phyloP scores from a whole-genome alignment of 2,888 invertebrate genomes.

The Sminthurinus aureus region DNA sequence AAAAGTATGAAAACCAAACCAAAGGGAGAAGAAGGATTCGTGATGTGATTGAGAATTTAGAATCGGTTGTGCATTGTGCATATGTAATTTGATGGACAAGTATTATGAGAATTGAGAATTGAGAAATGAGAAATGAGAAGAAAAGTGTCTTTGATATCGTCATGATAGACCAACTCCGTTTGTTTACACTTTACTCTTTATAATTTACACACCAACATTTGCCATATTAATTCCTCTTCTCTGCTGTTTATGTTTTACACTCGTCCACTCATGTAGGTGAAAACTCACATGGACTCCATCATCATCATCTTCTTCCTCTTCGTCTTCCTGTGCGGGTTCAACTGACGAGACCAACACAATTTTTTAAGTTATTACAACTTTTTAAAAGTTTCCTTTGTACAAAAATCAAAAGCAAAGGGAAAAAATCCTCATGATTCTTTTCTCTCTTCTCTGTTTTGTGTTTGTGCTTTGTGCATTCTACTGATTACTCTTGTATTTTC shows the following conservation, averaged over 20 bases:
- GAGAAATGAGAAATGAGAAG: slow-evolving; percentile 1
- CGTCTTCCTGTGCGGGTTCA: slow-evolving; percentile 34
- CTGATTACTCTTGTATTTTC: no score
- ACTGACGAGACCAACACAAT: background rate
- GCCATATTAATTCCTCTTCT: slow-evolving; percentile 3
- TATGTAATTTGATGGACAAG: slow-evolving; percentile 31
- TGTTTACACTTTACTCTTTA: slow-evolving; percentile 23
- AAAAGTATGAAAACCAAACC: background rate
- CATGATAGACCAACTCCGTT: slow-evolving; percentile 42
- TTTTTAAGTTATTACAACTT: no score
- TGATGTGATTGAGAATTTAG: background rate
- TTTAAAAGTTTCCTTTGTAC: no score
- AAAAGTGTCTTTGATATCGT: slow-evolving; percentile 28
- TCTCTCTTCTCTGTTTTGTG: no score
- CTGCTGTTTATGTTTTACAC: slow-evolving; percentile 1
- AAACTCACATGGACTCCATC: slow-evolving; percentile 2
- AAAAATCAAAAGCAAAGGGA: no score
- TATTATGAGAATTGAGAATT: background rate
- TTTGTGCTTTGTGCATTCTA: no score
- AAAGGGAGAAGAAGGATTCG: background rate
- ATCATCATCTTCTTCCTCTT: slow-evolving; percentile 12
- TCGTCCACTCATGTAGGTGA: slow-evolving; percentile 8
- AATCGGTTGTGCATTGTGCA: background rate
- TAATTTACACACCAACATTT: slow-evolving; percentile 4
- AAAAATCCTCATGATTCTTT: background rate